Evolutionary conservation across 2,797 vertebrate genomes (phyloP), one percentile per base, ranked within the genome.

Genomic region (Acipenser transmontanus): DNA sequence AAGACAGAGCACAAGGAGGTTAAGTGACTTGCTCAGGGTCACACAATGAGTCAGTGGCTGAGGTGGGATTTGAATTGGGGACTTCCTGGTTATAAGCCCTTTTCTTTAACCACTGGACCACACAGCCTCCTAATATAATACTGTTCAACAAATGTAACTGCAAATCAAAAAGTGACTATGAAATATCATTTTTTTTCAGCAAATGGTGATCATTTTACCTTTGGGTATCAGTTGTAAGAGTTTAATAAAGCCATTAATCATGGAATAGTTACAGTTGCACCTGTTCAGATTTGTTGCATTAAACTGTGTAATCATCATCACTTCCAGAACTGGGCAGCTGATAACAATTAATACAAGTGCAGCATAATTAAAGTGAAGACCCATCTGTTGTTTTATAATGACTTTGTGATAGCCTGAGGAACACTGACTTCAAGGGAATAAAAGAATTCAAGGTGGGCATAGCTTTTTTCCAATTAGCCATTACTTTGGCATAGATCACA

Each of bases 161-260:
- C 34, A 34, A 34, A 34, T 34, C 34, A 34, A 34, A 34, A 34
- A 34, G 34, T 34, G 34, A 34, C 3, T 34, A 34, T 3, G 34
- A 34, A 34, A 34, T 34, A 34, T 34, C 34, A 34, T 34, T 34
- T 34, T 34, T 2, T 34, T 34, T 34, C 34, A 34, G 34, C 34
- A 34, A 34, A 3, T 34, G 34, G 34, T 34, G 34, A 34, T 34
- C 77, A 74, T 76, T 75, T 80, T 69, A 68, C 67, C 57, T 79
- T 72, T 64, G 79, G 69, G 83, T 82, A 80, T 78, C 73, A 77
- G 70, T 76, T 81, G 77, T 70, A 79, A 75, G 70, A 75, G 75
- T 82, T 80, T 78, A 82, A 79, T 77, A 65, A 75, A 80, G 83
- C 78, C 80, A 69, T 74, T 80, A 83, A 78, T 50, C n/a, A 78